Evolutionary conservation across 2,113 vertebrate genomes (phyloP), one percentile per base, ranked within the genome.

Genomic region (Poicephalus gulielmi): DNA sequence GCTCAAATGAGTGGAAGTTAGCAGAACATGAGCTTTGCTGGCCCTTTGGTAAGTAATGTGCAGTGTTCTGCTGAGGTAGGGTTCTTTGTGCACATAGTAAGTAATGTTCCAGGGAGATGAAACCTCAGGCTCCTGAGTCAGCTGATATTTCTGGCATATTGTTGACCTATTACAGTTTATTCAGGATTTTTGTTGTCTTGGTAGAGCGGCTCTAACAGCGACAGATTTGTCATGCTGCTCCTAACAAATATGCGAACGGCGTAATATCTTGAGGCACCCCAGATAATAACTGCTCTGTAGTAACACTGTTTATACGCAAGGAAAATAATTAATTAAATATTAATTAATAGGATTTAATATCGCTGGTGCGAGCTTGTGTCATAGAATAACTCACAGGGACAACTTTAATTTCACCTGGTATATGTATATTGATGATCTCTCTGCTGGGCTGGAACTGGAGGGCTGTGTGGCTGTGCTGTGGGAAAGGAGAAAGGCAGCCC

Each of bases 141-240:
- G 91, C 88, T 94, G 95, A 88, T 96, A 90, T 96, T 97, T 93
- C 94, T 96, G 83, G 93, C 79, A 96, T 90, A 95, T 90, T 94
- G 87, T 96, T 95, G 93, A 94, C 92, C 90, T 93, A 78, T n/a
- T 86, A 80, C 76, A 94, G 69, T 96, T 80, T 94, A 70, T 88
- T 94, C 69, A 69, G 83, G 53, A 67, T 60, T 95, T 95, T 94
- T 91, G 85, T 87, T 55, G 81, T 96, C 86, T 89, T 95, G 78
- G 83, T 85, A 93, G 77, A 91, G 43, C 28, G 6, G 53, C 37
- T 86, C 55, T 92, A 90, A 81, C 87, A 64, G 75, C 11, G n/a
- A 79, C 75, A 88, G 86, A 94, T 95, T 92, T 95, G 83, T 96
- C 83, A 69, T 79, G 85, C 50, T 83, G 44, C 89, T 95, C 93